Base-by-base conservation (phyloP, 1,140 invertebrate genomes). In the Pogonomyrmex californicus region DNA sequence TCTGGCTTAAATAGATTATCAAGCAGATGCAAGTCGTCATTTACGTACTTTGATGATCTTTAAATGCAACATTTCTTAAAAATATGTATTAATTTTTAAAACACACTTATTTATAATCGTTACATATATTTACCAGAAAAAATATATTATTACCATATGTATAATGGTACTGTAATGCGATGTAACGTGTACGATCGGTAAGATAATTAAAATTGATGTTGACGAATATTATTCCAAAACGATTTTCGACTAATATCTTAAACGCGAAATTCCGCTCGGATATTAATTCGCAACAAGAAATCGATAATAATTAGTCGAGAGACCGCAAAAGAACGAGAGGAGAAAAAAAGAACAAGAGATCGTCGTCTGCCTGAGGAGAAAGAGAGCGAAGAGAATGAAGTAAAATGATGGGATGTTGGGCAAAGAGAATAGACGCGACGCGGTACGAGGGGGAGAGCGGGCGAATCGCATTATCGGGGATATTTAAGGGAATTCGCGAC, bases 401-500 rank as follows among this genome's bases (percentile, higher is more conserved):
- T 10, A 9, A 36, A 33, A 60, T 17, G 41, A 30, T 44, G 47
- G 44, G 51, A 76, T 30, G 41, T 4, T 44, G 54, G 12, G 17
- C 14, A 9, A 36, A 70, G 30, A 51, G 47, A 78, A 66, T 65
- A 54, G 36, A 33, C 30, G 17, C 17, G 41, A 49, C 9, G 73
- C 2, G 0, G 41, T 4, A 33, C 1, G 51, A 76, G 7, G 76
- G 14, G 47, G n/a, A 44, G 54, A 12, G 68, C 49, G 54, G 54
- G 68, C 79, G 85, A 85, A 91, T 89, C 77, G 88, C 81, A 92
- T 92, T 92, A 92, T 92, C 86, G 88, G 63, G 73, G 68, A 77
- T 85, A 93, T 94, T 92, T 93, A 93, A 88, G 92, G 87, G 93
- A 93, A 94, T 94, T 92, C 91, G 92, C 91, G 91, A 93, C 94